Evolutionary conservation across 1,140 invertebrate genomes (phyloP).

Genomic region (Drosophila tani): DNA sequence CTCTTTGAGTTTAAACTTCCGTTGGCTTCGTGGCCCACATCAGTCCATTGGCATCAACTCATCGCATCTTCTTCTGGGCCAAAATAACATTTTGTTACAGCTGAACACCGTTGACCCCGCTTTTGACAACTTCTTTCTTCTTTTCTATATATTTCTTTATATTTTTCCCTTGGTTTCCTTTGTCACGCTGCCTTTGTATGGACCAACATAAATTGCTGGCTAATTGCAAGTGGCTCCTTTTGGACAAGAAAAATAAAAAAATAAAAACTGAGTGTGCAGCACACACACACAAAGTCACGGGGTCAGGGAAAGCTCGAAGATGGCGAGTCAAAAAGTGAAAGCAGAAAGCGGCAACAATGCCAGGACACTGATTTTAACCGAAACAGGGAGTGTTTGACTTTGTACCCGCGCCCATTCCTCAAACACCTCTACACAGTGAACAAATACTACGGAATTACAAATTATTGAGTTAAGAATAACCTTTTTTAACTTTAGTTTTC

Average conservation of each 20-base stretch:
- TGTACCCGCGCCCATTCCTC: not conserved
- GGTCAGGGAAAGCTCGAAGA: conserved; percentile 2
- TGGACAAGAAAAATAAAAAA: conserved; percentile 11
- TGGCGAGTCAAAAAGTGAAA: conserved; percentile 16
- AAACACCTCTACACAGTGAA: not conserved
- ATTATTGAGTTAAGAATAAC: not conserved
- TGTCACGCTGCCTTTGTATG: conserved; percentile 48
- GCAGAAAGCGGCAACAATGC: conserved; percentile 18
- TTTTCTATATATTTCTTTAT: not conserved
- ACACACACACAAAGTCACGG: not conserved
- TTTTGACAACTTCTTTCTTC: conserved; percentile 5
- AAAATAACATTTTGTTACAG: conserved; percentile 28
- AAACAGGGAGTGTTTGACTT: not conserved
- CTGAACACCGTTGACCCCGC: conserved; percentile 9
- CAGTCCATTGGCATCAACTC: conserved; percentile 36
- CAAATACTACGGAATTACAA: not conserved
- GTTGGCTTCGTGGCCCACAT: conserved; percentile 50
- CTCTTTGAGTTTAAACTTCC: conserved; percentile 19
- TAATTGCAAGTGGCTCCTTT: conserved; percentile 71
- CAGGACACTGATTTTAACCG: conserved; percentile 7
- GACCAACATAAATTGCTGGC: conserved; percentile 71
- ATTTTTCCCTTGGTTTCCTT: not conserved
- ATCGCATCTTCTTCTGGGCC: conserved; percentile 12
- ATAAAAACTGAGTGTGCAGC: not conserved
- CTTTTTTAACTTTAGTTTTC: too few species aligned